Evolutionary conservation across 37 sponge, comb jelly and placozoan species (phyloP).

Genomic region (Tethya wilhelma): DNA sequence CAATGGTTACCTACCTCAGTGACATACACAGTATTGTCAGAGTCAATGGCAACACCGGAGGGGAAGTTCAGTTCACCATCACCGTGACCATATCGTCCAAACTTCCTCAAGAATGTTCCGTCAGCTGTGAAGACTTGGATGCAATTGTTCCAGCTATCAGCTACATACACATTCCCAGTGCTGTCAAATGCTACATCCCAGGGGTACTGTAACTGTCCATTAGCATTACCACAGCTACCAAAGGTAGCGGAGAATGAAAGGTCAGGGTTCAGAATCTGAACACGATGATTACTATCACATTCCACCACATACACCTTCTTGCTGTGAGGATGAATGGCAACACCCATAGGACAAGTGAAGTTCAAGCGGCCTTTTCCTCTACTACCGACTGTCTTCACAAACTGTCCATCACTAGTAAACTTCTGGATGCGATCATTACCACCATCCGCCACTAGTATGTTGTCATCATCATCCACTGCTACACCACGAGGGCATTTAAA

Average conservation of each 20-base stretch:
- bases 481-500: conserved; percentile 28
- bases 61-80: conserved; percentile 4
- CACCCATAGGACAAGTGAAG: conserved; percentile 43
- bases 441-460: conserved; percentile 36
- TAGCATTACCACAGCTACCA: conserved; percentile 38
- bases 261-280: conserved; percentile 62
- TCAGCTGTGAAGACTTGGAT: conserved; percentile 63
- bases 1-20: conserved; percentile 4
- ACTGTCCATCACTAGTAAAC: conserved; percentile 55
- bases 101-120: conserved; percentile 23
- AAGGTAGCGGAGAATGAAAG: conserved; percentile 50
- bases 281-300: conserved; percentile 62
- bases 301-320: conserved; percentile 47
- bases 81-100: conserved; percentile 21
- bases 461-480: conserved; percentile 13
- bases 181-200: conserved; percentile 42
- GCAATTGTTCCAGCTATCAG: conserved; percentile 46
- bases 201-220: conserved; percentile 62
- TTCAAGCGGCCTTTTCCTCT: conserved; percentile 19
- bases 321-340: conserved; percentile 20
- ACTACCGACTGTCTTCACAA: conserved; percentile 31
- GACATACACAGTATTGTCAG: conserved; percentile 33
- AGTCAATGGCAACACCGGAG: conserved; percentile 13
- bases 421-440: conserved; percentile 47
- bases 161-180: conserved; percentile 53